Evolutionary conservation across 2,113 vertebrate species (phyloP), one percentile per base, ranked within the genome.

Genomic region (Chlorodrepanis virens): DNA sequence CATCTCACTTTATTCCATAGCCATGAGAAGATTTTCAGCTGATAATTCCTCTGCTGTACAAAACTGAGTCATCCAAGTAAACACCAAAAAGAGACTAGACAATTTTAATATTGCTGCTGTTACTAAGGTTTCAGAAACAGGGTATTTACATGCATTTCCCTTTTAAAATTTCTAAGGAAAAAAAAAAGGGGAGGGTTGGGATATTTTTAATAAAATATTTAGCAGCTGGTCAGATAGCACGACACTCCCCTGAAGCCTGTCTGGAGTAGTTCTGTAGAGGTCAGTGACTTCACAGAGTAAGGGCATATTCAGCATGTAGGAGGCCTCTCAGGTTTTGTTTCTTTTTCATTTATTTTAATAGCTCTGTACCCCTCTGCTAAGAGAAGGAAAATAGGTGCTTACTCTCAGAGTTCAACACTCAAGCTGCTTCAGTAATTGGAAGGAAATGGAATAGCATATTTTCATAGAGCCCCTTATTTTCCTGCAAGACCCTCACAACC

Each of bases 141-240:
- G 61, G 6, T 60, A 15, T 52, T 82, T 35, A 28, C 10, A 17
- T 72, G 12, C 9, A 71, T 53, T 87, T 79, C 6, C 10, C 12
- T 76, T 64, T 54, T 21, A 35, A 82, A 87, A 54, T 33, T 24
- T 67, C 20, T 19, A 31, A 44, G 13, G 0, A 6, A 20, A 39
- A 29, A 12, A 12, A 29, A 4, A 5, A 8, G 3, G 35, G 2
- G 11, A 52, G 17, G 4, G 9, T 0, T 44, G 15, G 4, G 4
- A 12, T 24, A 57, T 14, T 31, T 35, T 52, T 11, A 63, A 59
- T 31, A 52, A 91, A 83, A 85, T 53, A 18, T 15, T 86, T 83
- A 45, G 44, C 65, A 91, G 10, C 15, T 84, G 11, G 8, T 60
- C 44, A 87, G 29, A 68, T 67, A 59, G 23, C 3, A 2, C 9